Evolutionary conservation across 2,113 vertebrate species (phyloP), one percentile per base, ranked within the genome.

Genomic region (Eubucco bourcierii): DNA sequence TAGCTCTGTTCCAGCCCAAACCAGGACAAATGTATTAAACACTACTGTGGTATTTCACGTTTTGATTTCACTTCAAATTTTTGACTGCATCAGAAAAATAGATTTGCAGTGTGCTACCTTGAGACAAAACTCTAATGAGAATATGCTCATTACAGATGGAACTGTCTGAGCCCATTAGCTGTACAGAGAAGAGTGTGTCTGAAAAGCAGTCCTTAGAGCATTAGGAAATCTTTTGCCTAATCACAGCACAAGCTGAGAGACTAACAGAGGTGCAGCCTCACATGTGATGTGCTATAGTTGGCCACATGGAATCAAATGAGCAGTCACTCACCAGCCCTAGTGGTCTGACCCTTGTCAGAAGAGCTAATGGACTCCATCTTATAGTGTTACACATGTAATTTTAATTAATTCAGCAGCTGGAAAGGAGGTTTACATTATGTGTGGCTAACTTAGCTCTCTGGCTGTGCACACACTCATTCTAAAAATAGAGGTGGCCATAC

Each of bases 141-240:
- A 85, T 80, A 66, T 18, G 73, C 59, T 75, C 6, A 5, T 84
- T 92, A 87, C 76, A 95, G 96, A 76, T 93, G 88, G 65, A 90
- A 79, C 68, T 84, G 75, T 93, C 93, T 85, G 79, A 89, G 46
- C 67, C 73, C 33, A 80, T 90, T 94, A 95, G 84, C 21, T 67
- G 52, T 25, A 37, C 20, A 72, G 47, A 73, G 73, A 93, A 39
- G n/a, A 87, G 2, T 6, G 1, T 64, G 28, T 87, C 84, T 89
- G 88, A 89, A 88, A 87, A 93, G 50, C 8, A 63, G 77, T 56
- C 68, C 84, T 71, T 21, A 18, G 73, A 93, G 78, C 61, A 80
- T 80, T 82, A 61, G 5, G 37, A 93, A 73, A 66, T 15, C 13
- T 19, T 78, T 70, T 73, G 28, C 55, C 70, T 84, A 50, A 74